Evolutionary conservation across 2,113 vertebrate genomes (phyloP), one percentile per base, ranked within the genome.

Genomic region (Pica pica): DNA sequence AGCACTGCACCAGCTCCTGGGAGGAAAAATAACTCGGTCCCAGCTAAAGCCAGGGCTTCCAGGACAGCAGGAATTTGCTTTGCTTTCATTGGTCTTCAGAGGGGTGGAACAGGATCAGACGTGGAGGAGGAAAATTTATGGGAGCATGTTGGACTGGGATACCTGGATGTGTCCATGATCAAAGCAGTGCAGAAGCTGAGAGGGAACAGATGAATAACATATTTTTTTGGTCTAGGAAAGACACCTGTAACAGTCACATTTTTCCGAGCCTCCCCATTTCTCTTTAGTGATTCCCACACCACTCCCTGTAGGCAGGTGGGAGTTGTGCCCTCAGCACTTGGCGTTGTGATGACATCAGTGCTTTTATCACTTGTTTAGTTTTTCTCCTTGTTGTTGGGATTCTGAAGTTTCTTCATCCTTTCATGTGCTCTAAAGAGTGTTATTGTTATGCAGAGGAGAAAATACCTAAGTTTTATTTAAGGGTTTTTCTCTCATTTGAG

Each of bases 121-220:
- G 0, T 8, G 27, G 26, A 35, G 21, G 31, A 52, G 55, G 30
- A 46, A 65, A 78, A 57, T 21, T 18, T 2, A 3, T 1, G 3
- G 17, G 8, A 57, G 3, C 1, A 0, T 9, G 23, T 37, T 55
- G 14, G 47, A 73, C 27, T 82, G 57, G 35, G 33, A 16, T 35
- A 11, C 22, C 30, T 3, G 0, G 11, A 12, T 52, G 16, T 55
- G 33, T 12, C 42, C 8, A 9, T 11, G 16, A 42, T 18, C 31
- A 50, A 79, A 52, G 19, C 47, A 57, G 46, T 10, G 19, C 30
- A 77, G 57, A 23, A 30, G 24, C 19, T 52, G 52, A 59, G 49
- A 64, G 28, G 19, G 11, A 68, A 18, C 6, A 35, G 30, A 16
- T 69, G 10, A 44, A 14, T 30, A 42, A 4, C 3, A 4, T 10